Base-by-base conservation (phyloP, 2,797 vertebrate genomes). In the Diceros bicornis region DNA sequence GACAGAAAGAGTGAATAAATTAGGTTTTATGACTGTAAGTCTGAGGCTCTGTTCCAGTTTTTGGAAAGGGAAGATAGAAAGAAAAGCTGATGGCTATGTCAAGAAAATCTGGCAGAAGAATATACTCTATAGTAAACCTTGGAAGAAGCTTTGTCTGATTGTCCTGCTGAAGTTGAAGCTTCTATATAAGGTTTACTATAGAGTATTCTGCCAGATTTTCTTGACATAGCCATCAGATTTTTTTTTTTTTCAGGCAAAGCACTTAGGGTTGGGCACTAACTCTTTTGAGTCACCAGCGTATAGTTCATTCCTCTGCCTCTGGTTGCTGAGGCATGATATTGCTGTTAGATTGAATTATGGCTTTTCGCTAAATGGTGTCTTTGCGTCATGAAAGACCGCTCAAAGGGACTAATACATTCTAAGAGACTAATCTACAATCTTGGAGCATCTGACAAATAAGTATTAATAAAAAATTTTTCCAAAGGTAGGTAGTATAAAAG, bases 401-500 rank as follows among this genome's bases (percentile, higher is more conserved):
- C 47, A n/a, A 13, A 79, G 71, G 62, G 66, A 23, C 81, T 50
- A 34, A 37, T 47, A 7, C 13, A 11, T 41, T 79, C 34, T 32
- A 62, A 62, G 55, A 94, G 47, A 13, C 78, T 77, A 47, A 83
- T 81, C 44, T 71, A 34, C 17, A 89, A 0, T 57, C 77, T 37
- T 72, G 50, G 84, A 84, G 29, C 87, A 91, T 95, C 69, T 94
- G 47, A 59, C 41, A 82, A 91, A 57, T 92, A 94, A 75, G 9
- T 37, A n/a, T 88, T 81, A 78, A 83, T n/a, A 87, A 77, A 92
- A 84, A 68, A 41, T 82, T 83, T 96, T 13, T 88, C 0, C 88
- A 72, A 77, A 87, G 64, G 47, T 68, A 3, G 32, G 32, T 34
- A 52, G 44, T 69, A 87, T 50, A n/a, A 91, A 94, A 95, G 21